Conservation (phyloP, 1,140 invertebrate species). For the Drosophila santomea region DNA sequence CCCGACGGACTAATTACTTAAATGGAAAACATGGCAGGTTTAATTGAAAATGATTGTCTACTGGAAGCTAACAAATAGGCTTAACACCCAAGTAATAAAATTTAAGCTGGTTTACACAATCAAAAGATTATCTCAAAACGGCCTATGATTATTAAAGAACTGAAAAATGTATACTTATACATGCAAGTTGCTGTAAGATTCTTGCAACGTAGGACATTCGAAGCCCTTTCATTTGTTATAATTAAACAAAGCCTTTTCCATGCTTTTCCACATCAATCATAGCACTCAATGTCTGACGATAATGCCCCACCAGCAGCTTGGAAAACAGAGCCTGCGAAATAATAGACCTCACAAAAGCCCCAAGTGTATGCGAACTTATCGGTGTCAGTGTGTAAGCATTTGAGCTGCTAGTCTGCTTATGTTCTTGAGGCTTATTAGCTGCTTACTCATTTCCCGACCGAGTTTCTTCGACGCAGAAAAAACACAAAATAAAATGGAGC, state of each 20-base stretch:
- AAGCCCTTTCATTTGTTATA: slow-evolving; percentile 41
- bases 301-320: slow-evolving; percentile 5
- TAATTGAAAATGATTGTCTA: not conserved
- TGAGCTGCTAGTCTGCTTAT: slow-evolving; percentile 39
- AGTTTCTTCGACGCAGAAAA: not conserved
- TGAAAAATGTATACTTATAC: not conserved
- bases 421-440: slow-evolving; percentile 63
- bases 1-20: not conserved
- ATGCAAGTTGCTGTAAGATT: not conserved
- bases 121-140: too few species aligned
- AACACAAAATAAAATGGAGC: slow-evolving; percentile 9
- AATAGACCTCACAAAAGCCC: slow-evolving; percentile 40
- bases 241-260: slow-evolving; percentile 41
- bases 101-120: too few species aligned
- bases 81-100: too few species aligned
- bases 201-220: not conserved
- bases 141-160: too few species aligned
- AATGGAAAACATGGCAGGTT: not conserved
- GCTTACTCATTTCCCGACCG: slow-evolving; percentile 35
- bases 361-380: slow-evolving; percentile 22
- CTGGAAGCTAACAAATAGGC: too few species aligned
- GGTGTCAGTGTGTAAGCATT: slow-evolving; percentile 14
- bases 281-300: slow-evolving; percentile 39
- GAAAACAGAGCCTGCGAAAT: not conserved
- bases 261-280: slow-evolving; percentile 51